Conservation (phyloP, 2,113 vertebrate species). For the Heptranchias perlo region DNA sequence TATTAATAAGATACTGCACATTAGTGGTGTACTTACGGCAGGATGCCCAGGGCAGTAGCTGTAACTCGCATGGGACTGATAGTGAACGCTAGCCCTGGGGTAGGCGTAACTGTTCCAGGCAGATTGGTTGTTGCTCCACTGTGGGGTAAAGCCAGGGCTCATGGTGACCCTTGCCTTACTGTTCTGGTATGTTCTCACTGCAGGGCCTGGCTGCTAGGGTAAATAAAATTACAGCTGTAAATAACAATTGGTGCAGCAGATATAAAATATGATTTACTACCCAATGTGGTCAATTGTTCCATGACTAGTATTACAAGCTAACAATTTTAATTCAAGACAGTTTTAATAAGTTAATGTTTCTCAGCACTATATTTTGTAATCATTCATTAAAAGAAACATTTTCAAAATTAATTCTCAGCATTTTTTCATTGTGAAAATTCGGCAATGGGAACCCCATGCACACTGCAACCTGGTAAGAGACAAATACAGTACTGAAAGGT, state of each 20-base stretch:
- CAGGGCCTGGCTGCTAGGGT: slow-evolving; percentile 64
- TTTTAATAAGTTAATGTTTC: neutral
- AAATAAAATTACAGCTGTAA: neutral
- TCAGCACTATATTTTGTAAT: neutral
- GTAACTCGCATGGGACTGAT: slow-evolving; percentile 70
- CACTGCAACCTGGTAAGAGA: neutral
- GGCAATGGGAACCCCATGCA: neutral
- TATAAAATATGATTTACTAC: neutral
- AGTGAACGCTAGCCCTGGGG: slow-evolving; percentile 67
- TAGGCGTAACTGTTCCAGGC: slow-evolving; percentile 67
- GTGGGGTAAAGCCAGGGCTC: slow-evolving; percentile 69
- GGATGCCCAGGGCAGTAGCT: slow-evolving; percentile 69
- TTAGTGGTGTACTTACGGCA: slow-evolving; percentile 66
- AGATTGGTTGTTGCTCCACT: slow-evolving; percentile 67
- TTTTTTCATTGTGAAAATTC: neutral
- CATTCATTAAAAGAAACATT: neutral
- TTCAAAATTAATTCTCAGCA: neutral
- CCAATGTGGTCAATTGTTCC: neutral
- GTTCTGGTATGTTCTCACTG: slow-evolving; percentile 70
- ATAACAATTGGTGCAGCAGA: slow-evolving; percentile 31
- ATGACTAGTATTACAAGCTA: neutral
- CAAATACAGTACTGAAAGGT: neutral
- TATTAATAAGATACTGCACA: neutral
- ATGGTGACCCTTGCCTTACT: slow-evolving; percentile 67
- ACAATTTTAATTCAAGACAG: neutral